Conservation (phyloP, 2,888 invertebrate species). For the Elegia similella region DNA sequence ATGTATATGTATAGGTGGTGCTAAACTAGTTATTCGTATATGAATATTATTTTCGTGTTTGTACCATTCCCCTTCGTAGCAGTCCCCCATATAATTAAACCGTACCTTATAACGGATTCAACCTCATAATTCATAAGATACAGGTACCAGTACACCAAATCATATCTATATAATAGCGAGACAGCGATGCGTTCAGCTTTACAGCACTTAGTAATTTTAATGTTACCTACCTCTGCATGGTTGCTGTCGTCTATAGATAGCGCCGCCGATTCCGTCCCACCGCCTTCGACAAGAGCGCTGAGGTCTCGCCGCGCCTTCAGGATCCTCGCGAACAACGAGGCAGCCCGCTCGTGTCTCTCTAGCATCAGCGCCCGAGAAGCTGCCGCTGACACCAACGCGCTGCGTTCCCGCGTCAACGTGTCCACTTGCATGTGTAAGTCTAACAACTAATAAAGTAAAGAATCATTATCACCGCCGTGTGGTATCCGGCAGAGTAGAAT, state of each 20-base stretch:
- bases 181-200: not conserved
- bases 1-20: too few relatives aligned
- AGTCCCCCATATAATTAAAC: too few relatives aligned
- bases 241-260: conserved; percentile 36
- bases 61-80: too few relatives aligned
- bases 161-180: not conserved
- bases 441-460: conserved; percentile 41
- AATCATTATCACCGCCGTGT: too few relatives aligned
- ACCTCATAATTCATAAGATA: too few relatives aligned
- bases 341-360: conserved; percentile 69
- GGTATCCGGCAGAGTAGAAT: too few relatives aligned
- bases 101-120: too few relatives aligned
- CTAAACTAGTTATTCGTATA: too few relatives aligned
- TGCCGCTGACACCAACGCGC: conserved; percentile 58
- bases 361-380: conserved; percentile 69
- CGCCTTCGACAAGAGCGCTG: conserved; percentile 46
- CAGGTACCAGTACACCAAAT: too few relatives aligned
- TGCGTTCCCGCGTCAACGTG: conserved; percentile 57
- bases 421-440: conserved; percentile 69
- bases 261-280: conserved; percentile 36
- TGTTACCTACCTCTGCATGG: conserved; percentile 41
- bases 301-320: conserved; percentile 58
- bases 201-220: not conserved
- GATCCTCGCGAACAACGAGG: conserved; percentile 58
- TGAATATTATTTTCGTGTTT: too few relatives aligned